Evolutionary conservation across 2,888 invertebrate species (phyloP).

Genomic region (Limenitis camilla): DNA sequence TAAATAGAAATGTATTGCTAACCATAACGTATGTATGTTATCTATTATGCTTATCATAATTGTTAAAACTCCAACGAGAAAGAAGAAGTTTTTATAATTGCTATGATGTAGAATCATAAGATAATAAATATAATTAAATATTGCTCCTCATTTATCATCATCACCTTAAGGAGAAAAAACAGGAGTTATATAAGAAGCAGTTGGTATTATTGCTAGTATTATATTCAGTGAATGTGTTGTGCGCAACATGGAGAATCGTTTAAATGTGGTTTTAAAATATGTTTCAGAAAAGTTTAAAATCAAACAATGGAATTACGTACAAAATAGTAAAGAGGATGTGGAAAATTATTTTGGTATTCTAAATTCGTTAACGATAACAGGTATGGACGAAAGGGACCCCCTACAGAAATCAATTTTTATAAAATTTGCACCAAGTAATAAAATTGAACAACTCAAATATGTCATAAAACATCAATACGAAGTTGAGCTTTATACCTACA

Average conservation of each 20-base stretch:
- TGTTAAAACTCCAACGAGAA: too few species aligned
- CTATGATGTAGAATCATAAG: too few species aligned
- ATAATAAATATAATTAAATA: too few species aligned
- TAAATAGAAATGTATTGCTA: too few species aligned
- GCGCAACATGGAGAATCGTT: conserved; percentile 1
- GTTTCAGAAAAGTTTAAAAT: conserved; percentile 5
- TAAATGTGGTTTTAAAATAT: conserved; percentile 3
- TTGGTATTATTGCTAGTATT: neutral
- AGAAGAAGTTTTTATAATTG: too few species aligned
- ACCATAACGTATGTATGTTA: too few species aligned
- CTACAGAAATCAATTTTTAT: conserved; percentile 14
- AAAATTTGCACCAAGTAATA: conserved; percentile 19
- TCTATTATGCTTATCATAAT: too few species aligned
- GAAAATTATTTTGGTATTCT: conserved; percentile 26
- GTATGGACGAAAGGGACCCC: conserved; percentile 5
- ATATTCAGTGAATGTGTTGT: neutral
- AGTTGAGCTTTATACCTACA: conserved; percentile 22
- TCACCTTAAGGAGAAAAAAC: too few species aligned
- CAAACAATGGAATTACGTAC: conserved; percentile 7
- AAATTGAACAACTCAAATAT: conserved; percentile 8
- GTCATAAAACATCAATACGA: conserved; percentile 18
- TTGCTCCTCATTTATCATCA: too few species aligned
- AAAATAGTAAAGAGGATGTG: conserved; percentile 15
- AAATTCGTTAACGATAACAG: conserved; percentile 17
- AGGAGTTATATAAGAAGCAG: too few species aligned